Evolutionary conservation across 2,797 vertebrate species (phyloP), one percentile per base, ranked within the genome.

Genomic region (Sparidentex hasta): DNA sequence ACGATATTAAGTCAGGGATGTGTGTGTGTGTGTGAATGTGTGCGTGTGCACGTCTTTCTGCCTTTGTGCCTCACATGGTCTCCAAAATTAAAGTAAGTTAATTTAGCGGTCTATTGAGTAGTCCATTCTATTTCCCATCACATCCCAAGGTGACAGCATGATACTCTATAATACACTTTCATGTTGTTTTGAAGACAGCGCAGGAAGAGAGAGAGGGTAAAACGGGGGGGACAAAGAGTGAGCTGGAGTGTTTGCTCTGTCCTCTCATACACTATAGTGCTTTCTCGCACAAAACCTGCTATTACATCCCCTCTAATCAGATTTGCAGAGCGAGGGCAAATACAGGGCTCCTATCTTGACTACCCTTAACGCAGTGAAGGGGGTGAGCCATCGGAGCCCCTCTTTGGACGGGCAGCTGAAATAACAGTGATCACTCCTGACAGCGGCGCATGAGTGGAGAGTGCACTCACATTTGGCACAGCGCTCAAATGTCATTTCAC

Each of bases 381-480:
- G 69, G 73, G 85, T 11, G 74, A 86, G 81, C 83, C 71, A 66
- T 77, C 50, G 29, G 64, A 76, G 69, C 64, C 84, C 50, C 62
- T 85, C 77, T 88, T 78, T 85, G 84, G 85, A 88, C 76, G 41
- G 80, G 83, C 78, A 48, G 81, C 87, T 78, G 82, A 84, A 91
- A 92, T 93, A 93, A 93, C 88, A 85, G 87, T 91, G 91, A 93
- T 94, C 88, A 81, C 72, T 90, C 83, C 83, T 89, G 93, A 93
- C 92, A 90, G 93, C 74, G 13, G 80, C 20, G 54, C 84, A 78
- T 73, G 89, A 90, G 86, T 71, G 78, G 76, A 88, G 80, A 72
- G 86, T 55, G 79, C 86, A 80, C 91, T 89, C 87, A 83, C 90
- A 92, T 91, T 92, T 92, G 87, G 90, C 89, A 90, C 72, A 16